Base-by-base conservation (phyloP, 1,140 invertebrate genomes). In the Cryptotermes secundus region DNA sequence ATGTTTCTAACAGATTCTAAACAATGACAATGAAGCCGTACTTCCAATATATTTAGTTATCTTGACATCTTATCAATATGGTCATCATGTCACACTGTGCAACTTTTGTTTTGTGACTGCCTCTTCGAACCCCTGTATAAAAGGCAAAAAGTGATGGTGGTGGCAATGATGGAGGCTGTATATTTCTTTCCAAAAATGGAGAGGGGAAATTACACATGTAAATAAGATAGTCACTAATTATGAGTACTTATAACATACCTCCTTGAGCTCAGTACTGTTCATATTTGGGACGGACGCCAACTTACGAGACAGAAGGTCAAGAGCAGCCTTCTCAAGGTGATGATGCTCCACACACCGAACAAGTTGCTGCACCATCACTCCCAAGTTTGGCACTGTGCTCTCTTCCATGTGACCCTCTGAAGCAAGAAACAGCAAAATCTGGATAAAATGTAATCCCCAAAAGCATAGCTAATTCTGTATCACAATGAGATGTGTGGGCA, bases 261-360 rank as follows among this genome's bases (percentile, higher is more conserved):
- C 88, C 85, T 89, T 89, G 65, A 92, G 86, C 85, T 91, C 90
- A 34, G 87, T 86, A 2, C 88, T 88, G 85, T 89, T 89, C 89
- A 91, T 90, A 31, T 88, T 86, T 1, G 89, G 89, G 4, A 91
- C 88, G 83, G 81, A 82, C 10, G 87, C 86, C 31, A 90, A 85
- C 86, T 91, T 91, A 26, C 89, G 87, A 31, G 87, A 81, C 12
- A 91, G 84, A 22, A 90, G 86, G 81, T 91, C 89, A 34, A 90
- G 87, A 38, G 88, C 89, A 1, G 88, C 87, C 84, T 91, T 92
- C 86, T 92, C 92, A 83, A 91, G 89, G 84, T 92, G 90, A 85
- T 91, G 91, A 86, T 92, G 91, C n/a, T 88, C 89, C 2, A 93
- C 91, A 42, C 89, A 89, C 65, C 90, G 90, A 38, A 92, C 91